Percentiles rank a stretch among this genome's conserved stretches.
These are phyloP conservation scores for Psittacula derbiana DNA, from an alignment of 2,797 vertebrate species.

Conservation along the genomic window DNA sequence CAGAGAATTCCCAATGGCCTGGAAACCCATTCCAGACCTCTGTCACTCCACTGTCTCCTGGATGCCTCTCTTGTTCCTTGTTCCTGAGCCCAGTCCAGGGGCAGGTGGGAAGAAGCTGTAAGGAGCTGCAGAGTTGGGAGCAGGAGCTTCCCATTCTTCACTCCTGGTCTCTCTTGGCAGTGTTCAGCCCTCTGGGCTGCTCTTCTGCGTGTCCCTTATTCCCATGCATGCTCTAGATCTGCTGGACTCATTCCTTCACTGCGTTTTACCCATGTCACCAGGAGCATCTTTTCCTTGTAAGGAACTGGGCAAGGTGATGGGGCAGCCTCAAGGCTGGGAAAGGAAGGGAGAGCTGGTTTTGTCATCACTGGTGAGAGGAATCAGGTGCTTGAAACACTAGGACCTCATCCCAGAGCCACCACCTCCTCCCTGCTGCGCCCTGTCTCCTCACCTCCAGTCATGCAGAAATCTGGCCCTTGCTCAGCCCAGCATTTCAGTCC, in stretches of 20 bases:
- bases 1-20: not conserved
- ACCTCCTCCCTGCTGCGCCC: not conserved
- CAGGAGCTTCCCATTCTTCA: not conserved
- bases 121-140: not conserved
- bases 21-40: not conserved
- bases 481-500: conserved; percentile 71
- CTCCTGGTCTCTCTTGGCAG: not conserved
- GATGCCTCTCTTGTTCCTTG: not conserved
- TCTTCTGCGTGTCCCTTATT: not conserved
- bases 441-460: not conserved
- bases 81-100: fast-evolving
- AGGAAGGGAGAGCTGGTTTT: not conserved
- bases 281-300: not conserved
- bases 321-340: not conserved
- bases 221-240: fast-evolving
- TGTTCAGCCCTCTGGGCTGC: not conserved
- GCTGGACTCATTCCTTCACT: not conserved
- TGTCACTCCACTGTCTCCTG: not conserved
- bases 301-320: not conserved
- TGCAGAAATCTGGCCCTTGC: not conserved
- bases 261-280: fast-evolving
- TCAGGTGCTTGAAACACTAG: not conserved
- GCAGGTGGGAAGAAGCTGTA: not conserved
- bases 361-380: not conserved
- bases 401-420: not conserved